Evolutionary conservation across 2,797 vertebrate species (phyloP), one percentile per base, ranked within the genome.

Genomic region (Fratercula arctica): DNA sequence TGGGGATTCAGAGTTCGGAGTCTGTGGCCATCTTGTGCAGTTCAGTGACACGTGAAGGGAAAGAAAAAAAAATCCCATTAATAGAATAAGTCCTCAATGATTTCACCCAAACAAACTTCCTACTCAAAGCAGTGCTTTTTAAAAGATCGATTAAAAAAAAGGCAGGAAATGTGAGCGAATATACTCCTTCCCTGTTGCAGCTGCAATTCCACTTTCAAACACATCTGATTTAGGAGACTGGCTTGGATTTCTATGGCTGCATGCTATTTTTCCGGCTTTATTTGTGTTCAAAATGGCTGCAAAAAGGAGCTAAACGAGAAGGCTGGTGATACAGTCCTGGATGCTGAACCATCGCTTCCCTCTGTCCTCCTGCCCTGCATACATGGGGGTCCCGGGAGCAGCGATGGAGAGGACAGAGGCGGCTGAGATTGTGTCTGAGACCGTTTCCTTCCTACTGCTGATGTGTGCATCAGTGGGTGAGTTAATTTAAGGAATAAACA

Each of bases 1-100:
- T 1, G 66, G 28, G n/a, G 53, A 74, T 56, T 70, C 57, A 21
- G 60, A 86, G 66, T 46, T 64, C 0, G 0, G 63, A 84, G 80
- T 33, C 66, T 69, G 53, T 0, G 1, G 35, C 41, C 0, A 0
- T 41, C 69, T 64, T 31, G 11, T 41, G 68, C 1, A 19, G 29
- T 57, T 90, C 69, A 35, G 66, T 54, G 60, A 78, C 18, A 84
- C 5, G 5, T 14, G 61, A 91, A 90, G 9, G 82, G 61, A 48
- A 79, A 77, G 29, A 26, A 66, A 79, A 84, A 84, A 60, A 28
- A 29, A 43, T 26, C 15, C 48, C 23, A 72, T 88, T 83, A 83
- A 84, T 35, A 78, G 76, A 85, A 50, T 50, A 41, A 77, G 23
- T 78, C 35, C 33, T 78, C 63, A 81, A 8, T 41, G 51, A 83